A percentile compares a stretch with the other conserved stretches of the same genome.
These are phyloP conservation scores for Sitodiplosis mosellana DNA, from an alignment of 1,140 invertebrate species.

Conservation along the genomic window DNA sequence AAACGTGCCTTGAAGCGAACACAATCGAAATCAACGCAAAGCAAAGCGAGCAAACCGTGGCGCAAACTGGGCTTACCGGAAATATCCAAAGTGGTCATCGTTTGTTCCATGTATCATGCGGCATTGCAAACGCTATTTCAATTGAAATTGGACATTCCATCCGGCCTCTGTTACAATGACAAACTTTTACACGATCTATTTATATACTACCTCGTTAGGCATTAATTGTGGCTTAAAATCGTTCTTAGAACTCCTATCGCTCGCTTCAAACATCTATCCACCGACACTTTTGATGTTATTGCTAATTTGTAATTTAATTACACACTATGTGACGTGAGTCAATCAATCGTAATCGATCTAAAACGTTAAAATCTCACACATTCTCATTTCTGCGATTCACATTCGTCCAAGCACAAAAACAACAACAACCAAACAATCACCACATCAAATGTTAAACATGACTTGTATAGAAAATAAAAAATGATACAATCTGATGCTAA, in stretches of 20 bases:
- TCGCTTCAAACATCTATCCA: slow-evolving; percentile 43
- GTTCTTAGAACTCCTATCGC: slow-evolving; percentile 73
- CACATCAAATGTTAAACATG: too few relatives aligned
- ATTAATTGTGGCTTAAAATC: slow-evolving; percentile 75
- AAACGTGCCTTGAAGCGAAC: slow-evolving; percentile 20
- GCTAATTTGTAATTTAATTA: slow-evolving; percentile 88
- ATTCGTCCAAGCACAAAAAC: too few relatives aligned
- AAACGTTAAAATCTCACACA: too few relatives aligned
- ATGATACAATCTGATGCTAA: too few relatives aligned
- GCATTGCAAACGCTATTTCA: slow-evolving; percentile 78
- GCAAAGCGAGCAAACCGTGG: slow-evolving; percentile 14
- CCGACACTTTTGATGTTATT: slow-evolving; percentile 83
- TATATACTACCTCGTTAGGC: slow-evolving; percentile 72
- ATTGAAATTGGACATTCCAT: slow-evolving; percentile 84
- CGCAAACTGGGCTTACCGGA: slow-evolving; percentile 51
- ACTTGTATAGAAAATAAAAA: too few relatives aligned
- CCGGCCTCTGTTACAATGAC: slow-evolving; percentile 82
- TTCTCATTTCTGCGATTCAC: too few relatives aligned
- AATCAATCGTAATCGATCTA: too few relatives aligned
- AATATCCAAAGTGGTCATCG: slow-evolving; percentile 57
- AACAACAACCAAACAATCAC: too few relatives aligned
- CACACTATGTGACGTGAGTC: slow-evolving; percentile 94
- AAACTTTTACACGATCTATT: slow-evolving; percentile 78
- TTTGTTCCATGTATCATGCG: slow-evolving; percentile 83
- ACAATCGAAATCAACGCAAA: slow-evolving; percentile 12